Conservation (phyloP, 2,113 vertebrate genomes). For the Ia io region DNA sequence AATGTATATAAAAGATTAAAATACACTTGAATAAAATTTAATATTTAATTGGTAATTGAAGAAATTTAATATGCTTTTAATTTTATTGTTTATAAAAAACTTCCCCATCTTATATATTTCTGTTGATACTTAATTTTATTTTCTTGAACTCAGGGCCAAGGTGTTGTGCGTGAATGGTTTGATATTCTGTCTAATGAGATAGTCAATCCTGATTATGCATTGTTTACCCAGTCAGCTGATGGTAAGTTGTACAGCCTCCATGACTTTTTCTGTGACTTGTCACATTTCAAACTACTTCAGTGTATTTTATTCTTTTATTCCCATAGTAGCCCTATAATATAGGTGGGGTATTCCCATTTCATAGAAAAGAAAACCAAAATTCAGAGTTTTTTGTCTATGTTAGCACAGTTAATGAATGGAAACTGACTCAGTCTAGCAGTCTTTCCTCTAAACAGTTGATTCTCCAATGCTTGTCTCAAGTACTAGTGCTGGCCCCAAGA, state of each 20-base stretch:
- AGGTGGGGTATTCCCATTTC: neutral
- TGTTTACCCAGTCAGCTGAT: constrained; percentile 98
- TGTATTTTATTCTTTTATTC: constrained; percentile 6
- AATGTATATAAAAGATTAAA: neutral
- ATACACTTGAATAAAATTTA: neutral
- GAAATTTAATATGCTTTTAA: constrained; percentile 22
- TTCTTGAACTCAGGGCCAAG: constrained; percentile 90
- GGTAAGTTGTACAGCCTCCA: constrained; percentile 84
- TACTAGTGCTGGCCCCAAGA: neutral
- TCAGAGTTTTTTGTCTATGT: neutral
- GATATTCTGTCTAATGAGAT: constrained; percentile 99
- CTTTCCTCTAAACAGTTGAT: neutral
- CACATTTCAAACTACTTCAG: neutral
- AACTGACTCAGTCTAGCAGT: neutral
- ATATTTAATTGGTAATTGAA: constrained; percentile 40
- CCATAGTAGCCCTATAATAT: neutral
- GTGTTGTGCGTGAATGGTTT: constrained; percentile 99
- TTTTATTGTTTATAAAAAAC: constrained; percentile 19
- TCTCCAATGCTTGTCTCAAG: neutral
- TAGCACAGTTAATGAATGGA: neutral
- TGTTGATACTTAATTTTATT: constrained; percentile 71
- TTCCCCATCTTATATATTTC: neutral
- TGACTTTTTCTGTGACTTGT: constrained; percentile 23
- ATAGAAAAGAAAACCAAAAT: constrained; percentile 25
- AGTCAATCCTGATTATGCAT: constrained; percentile 97